Conservation (phyloP, 2,797 vertebrate genomes). For the Alauda arvensis region DNA sequence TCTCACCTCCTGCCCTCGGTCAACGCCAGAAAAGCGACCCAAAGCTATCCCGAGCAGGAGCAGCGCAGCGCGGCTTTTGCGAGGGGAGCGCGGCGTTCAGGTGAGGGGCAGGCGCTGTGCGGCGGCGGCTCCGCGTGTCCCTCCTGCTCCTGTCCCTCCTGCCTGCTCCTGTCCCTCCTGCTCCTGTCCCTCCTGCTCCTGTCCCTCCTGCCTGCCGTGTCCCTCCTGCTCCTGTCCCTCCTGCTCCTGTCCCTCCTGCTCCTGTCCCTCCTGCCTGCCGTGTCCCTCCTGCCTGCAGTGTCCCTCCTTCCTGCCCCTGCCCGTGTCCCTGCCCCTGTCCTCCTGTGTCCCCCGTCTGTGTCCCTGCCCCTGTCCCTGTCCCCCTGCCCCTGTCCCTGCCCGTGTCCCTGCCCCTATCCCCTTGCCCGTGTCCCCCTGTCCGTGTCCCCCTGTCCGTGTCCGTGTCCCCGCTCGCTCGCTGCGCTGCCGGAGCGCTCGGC, state of each 20-base stretch:
- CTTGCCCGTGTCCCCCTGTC: background rate
- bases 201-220: background rate
- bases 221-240: background rate
- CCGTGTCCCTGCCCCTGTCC: background rate
- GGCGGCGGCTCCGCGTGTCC: background rate
- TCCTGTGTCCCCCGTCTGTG: background rate
- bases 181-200: background rate
- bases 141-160: background rate
- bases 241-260: background rate
- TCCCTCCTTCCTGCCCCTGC: background rate
- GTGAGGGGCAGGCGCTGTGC: background rate
- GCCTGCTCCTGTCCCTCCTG: background rate
- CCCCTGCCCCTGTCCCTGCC: background rate
- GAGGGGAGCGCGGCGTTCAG: accelerated
- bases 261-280: background rate
- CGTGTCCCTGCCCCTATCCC: background rate
- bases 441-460: background rate
- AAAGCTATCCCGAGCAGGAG: background rate
- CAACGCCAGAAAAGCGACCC: background rate
- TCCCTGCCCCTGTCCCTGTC: background rate
- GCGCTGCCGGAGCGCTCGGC: background rate
- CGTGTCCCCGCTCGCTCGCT: background rate
- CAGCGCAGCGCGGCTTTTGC: background rate
- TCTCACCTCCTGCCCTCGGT: constrained; percentile 38
- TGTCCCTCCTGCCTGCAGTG: background rate